phyloP scores from a whole-genome alignment of 1,140 invertebrate species.

The Drosophila sp. region DNA sequence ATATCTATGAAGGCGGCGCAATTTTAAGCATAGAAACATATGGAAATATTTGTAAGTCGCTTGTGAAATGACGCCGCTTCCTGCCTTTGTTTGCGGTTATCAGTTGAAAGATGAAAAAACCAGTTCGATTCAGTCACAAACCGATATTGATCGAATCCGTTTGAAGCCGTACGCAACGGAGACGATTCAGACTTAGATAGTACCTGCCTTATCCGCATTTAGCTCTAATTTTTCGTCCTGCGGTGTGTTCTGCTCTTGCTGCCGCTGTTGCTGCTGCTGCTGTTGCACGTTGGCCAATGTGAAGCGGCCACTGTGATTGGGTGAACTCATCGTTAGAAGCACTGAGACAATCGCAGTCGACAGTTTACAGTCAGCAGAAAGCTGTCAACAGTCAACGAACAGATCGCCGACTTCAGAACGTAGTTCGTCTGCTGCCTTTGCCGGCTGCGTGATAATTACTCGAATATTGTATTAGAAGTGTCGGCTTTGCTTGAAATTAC shows the following conservation, averaged over 20 bases:
- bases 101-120: conserved; percentile 6
- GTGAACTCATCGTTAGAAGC: conserved; percentile 42
- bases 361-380: not conserved
- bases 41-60: conserved; percentile 1
- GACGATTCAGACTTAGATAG: conserved; percentile 21
- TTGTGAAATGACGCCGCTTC: conserved; percentile 21
- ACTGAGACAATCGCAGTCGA: not conserved
- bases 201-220: conserved; percentile 66
- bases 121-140: conserved; percentile 18
- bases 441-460: conserved; percentile 67
- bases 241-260: conserved; percentile 4
- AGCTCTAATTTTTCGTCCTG: conserved; percentile 15
- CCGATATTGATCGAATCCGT: conserved; percentile 17
- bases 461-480: conserved; percentile 66
- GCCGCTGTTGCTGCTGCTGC: not conserved
- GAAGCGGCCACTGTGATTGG: conserved; percentile 14
- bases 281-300: not conserved
- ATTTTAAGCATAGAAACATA: conserved; percentile 1
- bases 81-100: conserved; percentile 17
- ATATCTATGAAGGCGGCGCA: not conserved
- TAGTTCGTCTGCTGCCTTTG: conserved; percentile 44
- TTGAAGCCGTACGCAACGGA: not conserved
- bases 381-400: conserved; percentile 6
- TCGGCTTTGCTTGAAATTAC: conserved; percentile 56
- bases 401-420: conserved; percentile 18